phyloP scores from a whole-genome alignment of 2,888 invertebrate genomes.

The Caenorhabditis becei region DNA sequence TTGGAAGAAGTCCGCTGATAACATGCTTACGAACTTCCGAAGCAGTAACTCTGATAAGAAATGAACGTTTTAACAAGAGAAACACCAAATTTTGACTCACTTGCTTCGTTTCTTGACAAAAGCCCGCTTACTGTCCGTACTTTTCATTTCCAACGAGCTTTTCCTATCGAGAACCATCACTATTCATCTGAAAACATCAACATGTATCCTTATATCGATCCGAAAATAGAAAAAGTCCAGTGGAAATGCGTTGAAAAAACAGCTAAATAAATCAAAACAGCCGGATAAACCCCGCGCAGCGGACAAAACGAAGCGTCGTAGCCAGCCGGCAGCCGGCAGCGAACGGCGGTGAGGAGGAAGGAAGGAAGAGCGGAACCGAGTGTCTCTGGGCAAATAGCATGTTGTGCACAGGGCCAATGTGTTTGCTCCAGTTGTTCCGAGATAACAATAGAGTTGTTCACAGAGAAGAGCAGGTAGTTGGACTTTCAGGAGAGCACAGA shows the following conservation, averaged over 20 bases:
- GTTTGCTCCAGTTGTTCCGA: neutral
- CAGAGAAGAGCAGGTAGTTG: slow-evolving; percentile 19
- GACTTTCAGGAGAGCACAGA: neutral
- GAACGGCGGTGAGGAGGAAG: slow-evolving; percentile 4
- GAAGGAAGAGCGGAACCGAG: slow-evolving; percentile 9
- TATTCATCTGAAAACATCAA: slow-evolving; percentile 26
- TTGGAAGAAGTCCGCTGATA: slow-evolving; percentile 56
- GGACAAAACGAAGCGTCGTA: slow-evolving; percentile 45
- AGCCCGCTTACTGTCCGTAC: slow-evolving; percentile 50
- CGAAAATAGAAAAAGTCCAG: slow-evolving; percentile 6
- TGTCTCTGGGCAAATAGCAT: slow-evolving; percentile 27
- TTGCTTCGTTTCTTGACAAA: slow-evolving; percentile 62
- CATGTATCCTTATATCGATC: neutral
- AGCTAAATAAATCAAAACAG: slow-evolving; percentile 1
- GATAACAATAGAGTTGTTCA: slow-evolving; percentile 1
- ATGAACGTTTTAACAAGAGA: neutral
- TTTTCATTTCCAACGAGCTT: slow-evolving; percentile 49
- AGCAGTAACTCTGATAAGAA: slow-evolving; percentile 50
- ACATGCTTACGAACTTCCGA: slow-evolving; percentile 60
- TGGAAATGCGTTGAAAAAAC: slow-evolving; percentile 11
- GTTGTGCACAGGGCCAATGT: slow-evolving; percentile 3
- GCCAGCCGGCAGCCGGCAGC: slow-evolving; percentile 10
- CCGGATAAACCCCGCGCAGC: slow-evolving; percentile 31
- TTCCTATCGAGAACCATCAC: slow-evolving; percentile 51
- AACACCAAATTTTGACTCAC: slow-evolving; percentile 32